Evolutionary conservation across 2,797 vertebrate genomes (phyloP).

Genomic region (Peromyscus aztecus): DNA sequence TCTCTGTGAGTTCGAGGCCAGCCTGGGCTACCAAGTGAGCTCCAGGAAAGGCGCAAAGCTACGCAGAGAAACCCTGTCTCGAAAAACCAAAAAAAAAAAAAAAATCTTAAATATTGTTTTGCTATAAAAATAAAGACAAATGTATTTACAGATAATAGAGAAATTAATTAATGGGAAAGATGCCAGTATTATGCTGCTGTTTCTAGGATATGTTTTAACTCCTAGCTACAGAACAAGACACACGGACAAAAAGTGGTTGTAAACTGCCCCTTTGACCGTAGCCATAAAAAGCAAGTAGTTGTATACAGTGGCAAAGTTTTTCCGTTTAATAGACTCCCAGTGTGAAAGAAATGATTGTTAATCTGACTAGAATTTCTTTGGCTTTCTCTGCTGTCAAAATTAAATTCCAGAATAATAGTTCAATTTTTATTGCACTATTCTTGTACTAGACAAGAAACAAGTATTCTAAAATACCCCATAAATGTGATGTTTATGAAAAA

Average conservation of each 20-base stretch:
- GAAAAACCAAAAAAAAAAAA: too few species aligned
- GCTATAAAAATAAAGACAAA: neutral
- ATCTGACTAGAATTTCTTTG: slow-evolving; percentile 30
- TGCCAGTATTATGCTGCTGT: neutral
- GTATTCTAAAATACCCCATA: slow-evolving; percentile 20
- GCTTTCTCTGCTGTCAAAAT: slow-evolving; percentile 46
- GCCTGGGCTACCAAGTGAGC: too few species aligned
- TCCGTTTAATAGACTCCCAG: neutral
- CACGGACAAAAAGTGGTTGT: neutral
- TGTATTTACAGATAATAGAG: neutral
- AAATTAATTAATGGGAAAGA: neutral
- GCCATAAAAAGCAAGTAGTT: neutral
- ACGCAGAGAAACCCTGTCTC: too few species aligned
- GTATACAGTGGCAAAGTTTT: neutral
- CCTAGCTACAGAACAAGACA: neutral
- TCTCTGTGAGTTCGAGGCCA: too few species aligned
- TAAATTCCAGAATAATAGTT: slow-evolving; percentile 57
- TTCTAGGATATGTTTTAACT: neutral
- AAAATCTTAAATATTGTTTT: neutral
- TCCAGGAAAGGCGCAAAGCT: too few species aligned
- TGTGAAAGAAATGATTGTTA: slow-evolving; percentile 36
- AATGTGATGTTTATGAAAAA: slow-evolving; percentile 52
- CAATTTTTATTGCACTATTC: slow-evolving; percentile 22
- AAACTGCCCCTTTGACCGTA: neutral
- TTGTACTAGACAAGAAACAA: neutral